Percentiles rank a stretch among this genome's conserved stretches.
Conservation (phyloP, 2,888 invertebrate genomes). For the Poecilus cupreus region DNA sequence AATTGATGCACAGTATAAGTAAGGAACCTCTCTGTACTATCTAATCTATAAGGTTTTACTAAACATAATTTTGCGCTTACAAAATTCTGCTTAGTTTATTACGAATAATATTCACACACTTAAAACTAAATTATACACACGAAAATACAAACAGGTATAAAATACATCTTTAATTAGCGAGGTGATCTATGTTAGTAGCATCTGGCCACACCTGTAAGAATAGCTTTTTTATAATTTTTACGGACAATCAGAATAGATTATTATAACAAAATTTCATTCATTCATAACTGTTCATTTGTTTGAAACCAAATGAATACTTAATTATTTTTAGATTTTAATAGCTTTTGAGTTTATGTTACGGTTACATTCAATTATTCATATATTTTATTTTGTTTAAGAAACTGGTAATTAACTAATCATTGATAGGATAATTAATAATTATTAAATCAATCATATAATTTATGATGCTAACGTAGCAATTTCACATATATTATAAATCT, state of each 20-base stretch:
- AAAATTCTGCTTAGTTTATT: not conserved
- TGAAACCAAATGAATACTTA: not conserved
- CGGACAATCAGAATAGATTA: constrained; percentile 30
- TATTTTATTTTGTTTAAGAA: too few relatives aligned
- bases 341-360: too few relatives aligned
- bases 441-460: too few relatives aligned
- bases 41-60: not conserved
- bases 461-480: too few relatives aligned
- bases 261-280: not conserved
- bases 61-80: not conserved
- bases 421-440: too few relatives aligned
- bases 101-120: not conserved
- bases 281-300: not conserved
- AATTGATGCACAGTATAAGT: not conserved
- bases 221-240: constrained; percentile 42
- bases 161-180: not conserved
- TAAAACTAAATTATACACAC: constrained; percentile 19
- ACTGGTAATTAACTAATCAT: too few relatives aligned
- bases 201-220: not conserved
- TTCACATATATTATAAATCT: too few relatives aligned
- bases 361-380: too few relatives aligned
- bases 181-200: not conserved
- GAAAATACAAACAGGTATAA: not conserved
- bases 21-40: not conserved
- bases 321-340: not conserved